Conservation (phyloP, 2,113 vertebrate genomes). For the Ceratotherium simum region DNA sequence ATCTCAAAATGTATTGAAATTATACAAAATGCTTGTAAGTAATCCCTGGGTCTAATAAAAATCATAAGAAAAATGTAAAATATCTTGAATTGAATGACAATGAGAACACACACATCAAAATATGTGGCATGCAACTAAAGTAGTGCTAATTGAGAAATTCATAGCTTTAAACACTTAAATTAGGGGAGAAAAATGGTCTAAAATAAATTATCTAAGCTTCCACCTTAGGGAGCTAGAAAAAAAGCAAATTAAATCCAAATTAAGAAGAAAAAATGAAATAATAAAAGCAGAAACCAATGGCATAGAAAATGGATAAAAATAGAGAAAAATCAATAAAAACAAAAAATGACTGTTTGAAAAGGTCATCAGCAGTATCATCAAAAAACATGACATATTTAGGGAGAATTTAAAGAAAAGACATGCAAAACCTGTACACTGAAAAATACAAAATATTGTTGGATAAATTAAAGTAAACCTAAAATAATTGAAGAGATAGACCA, state of each 20-base stretch:
- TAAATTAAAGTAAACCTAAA: neutral
- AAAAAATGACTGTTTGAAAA: neutral
- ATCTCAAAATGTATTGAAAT: neutral
- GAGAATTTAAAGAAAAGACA: neutral
- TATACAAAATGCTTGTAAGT: conserved; percentile 17
- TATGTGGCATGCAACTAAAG: neutral
- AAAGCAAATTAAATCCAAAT: neutral
- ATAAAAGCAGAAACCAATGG: neutral
- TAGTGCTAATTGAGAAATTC: neutral
- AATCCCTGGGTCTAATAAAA: neutral
- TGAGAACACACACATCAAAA: neutral
- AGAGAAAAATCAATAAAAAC: neutral
- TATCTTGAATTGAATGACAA: neutral
- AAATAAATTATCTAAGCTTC: neutral
- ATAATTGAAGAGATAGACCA: neutral
- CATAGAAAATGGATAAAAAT: neutral
- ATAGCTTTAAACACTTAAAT: neutral
- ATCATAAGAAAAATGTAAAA: neutral
- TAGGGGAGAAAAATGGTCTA: neutral
- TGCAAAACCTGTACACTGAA: neutral
- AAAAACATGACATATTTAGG: neutral
- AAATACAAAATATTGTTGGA: neutral
- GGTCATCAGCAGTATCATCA: neutral
- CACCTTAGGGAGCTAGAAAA: neutral
- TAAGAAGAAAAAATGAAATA: neutral